Conservation (phyloP, 2,888 invertebrate species). For the Polyploca ridens region DNA sequence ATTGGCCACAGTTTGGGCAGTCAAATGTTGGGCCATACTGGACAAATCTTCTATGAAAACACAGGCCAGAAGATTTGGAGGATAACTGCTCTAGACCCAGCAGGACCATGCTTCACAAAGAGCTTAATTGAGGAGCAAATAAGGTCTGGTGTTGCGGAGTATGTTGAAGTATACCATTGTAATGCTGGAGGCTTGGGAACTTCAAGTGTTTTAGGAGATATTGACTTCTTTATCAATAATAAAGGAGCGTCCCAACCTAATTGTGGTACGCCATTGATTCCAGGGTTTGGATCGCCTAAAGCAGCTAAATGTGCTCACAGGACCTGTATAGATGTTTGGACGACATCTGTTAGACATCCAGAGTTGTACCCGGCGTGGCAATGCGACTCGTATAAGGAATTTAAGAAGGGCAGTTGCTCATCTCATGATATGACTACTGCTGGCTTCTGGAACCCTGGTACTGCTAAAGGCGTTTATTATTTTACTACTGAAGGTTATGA, state of each 20-base stretch:
- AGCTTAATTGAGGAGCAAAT: constrained; percentile 73
- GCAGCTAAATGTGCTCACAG: constrained; percentile 74
- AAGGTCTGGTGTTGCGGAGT: constrained; percentile 81
- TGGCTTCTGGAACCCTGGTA: constrained; percentile 73
- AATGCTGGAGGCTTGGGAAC: constrained; percentile 82
- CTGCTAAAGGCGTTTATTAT: constrained; percentile 68
- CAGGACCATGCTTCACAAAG: constrained; percentile 75
- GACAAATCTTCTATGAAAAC: constrained; percentile 53
- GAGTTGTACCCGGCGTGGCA: constrained; percentile 63
- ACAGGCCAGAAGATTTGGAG: constrained; percentile 62
- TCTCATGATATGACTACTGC: constrained; percentile 58
- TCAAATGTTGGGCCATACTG: constrained; percentile 69
- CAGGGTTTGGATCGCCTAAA: constrained; percentile 65
- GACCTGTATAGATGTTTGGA: constrained; percentile 66
- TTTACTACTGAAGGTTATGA: constrained; percentile 65
- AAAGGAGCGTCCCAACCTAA: constrained; percentile 84
- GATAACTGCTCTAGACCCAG: constrained; percentile 74
- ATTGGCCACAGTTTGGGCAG: constrained; percentile 76
- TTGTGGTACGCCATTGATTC: constrained; percentile 70
- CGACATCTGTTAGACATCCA: constrained; percentile 62
- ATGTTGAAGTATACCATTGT: constrained; percentile 86
- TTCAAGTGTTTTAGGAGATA: constrained; percentile 77
- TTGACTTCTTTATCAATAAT: constrained; percentile 86
- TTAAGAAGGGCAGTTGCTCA: constrained; percentile 57
- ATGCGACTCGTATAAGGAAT: constrained; percentile 65